phyloP scores from a whole-genome alignment of 2,797 vertebrate species.

The Ficedula albicollis region DNA sequence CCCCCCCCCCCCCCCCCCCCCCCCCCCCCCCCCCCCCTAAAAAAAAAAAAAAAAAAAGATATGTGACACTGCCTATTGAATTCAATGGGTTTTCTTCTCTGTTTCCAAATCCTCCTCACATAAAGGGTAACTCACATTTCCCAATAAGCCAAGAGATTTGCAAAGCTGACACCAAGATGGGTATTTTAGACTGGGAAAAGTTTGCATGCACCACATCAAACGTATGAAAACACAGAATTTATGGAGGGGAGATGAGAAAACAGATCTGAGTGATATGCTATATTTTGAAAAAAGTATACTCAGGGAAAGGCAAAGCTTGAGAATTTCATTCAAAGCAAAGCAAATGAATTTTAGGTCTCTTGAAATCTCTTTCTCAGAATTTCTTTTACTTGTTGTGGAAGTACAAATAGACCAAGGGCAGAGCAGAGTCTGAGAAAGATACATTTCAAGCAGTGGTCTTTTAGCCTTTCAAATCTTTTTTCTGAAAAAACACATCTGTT shows the following conservation, averaged over 20 bases:
- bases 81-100: neutral
- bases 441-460: neutral
- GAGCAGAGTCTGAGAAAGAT: neutral
- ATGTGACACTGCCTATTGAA: neutral
- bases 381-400: neutral
- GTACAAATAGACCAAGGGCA: neutral
- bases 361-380: neutral
- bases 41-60: neutral
- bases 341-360: neutral
- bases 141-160: neutral
- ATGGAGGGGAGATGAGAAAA: neutral
- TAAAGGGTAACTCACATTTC: neutral
- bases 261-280: neutral
- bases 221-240: neutral
- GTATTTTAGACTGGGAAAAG: neutral
- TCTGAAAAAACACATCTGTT: neutral
- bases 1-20: too few species aligned
- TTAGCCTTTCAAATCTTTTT: neutral
- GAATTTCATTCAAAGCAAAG: neutral
- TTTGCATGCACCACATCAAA: neutral
- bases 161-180: neutral
- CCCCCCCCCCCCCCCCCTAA: too few species aligned
- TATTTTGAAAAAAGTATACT: neutral
- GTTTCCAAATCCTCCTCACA: neutral
- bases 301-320: neutral